Base-by-base conservation (phyloP, 2,888 invertebrate genomes). In the Lochmaea capreae region DNA sequence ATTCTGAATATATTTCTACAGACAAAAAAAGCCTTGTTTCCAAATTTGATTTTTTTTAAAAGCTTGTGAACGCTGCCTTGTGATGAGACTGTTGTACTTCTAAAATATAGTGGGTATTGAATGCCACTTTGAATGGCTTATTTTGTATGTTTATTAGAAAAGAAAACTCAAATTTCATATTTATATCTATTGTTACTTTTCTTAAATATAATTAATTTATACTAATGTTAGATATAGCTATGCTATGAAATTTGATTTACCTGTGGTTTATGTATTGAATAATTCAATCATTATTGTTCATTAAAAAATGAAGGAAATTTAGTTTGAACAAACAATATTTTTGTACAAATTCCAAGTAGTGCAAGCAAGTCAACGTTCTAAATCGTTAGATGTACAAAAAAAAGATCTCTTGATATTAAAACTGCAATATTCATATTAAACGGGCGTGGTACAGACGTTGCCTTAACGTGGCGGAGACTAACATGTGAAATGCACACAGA, bases 21-120 rank as follows among this genome's bases (percentile, higher is more conserved):
- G 33, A 39, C 33, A 46, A 52, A 14, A 70, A 42, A 63, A 43
- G 14, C 42, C n/a, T 42, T 26, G 52, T 68, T 62, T 72, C 57
- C 52, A 67, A 67, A 69, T 22, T 61, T 67, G n/a, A 74, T 76
- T 80, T 59, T n/a, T 68, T 71, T 75, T 68, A 79, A 77, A 81
- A 81, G 83, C 83, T 85, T 85, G 82, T 82, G 83, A 83, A 83
- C 78, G 83, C 82, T 84, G 84, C 83, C 84, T 83, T 84, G 83
- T 82, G 82, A 84, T 83, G 85, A 86, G 85, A 85, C 85, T 85
- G 85, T 85, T 83, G 80, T 83, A 83, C 79, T 78, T 70, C 80
- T 16, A 18, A 77, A 61, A 71, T 71, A 73, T 74, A 77, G 75
- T 79, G 78, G 76, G 66, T 65, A 71, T 71, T 65, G 65, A 63